Evolutionary conservation across 1,140 invertebrate species (phyloP).

Genomic region (Drosophila equinoxialis): DNA sequence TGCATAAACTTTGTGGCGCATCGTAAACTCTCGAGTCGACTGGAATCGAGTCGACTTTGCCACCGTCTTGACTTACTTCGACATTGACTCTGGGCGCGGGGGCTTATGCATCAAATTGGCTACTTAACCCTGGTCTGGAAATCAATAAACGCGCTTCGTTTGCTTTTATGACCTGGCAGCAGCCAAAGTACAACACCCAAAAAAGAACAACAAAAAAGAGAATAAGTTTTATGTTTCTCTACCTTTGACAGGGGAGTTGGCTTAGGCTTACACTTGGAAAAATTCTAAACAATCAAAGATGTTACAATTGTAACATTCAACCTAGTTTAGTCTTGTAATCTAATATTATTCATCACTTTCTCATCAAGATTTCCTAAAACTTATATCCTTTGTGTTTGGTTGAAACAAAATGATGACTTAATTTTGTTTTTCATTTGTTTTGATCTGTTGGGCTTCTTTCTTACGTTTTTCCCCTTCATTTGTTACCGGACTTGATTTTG

Average conservation of each 20-base stretch:
- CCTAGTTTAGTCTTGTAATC: no score
- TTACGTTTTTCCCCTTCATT: no score
- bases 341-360: no score
- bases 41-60: conserved; percentile 3
- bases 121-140: conserved; percentile 45
- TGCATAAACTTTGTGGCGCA: conserved; percentile 65
- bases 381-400: no score
- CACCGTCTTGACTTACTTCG: conserved; percentile 13
- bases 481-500: no score
- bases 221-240: conserved; percentile 37
- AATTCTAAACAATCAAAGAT: no score
- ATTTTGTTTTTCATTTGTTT: no score
- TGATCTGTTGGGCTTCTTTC: no score
- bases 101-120: conserved; percentile 52
- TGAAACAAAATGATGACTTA: no score
- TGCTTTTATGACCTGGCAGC: conserved; percentile 52
- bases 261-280: conserved; percentile 2
- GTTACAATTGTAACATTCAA: no score
- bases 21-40: conserved; percentile 47
- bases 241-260: conserved; percentile 29
- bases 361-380: no score
- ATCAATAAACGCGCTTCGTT: conserved; percentile 66
- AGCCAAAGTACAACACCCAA: conserved; percentile 8
- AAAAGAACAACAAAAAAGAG: background rate
- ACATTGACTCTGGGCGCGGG: conserved; percentile 6